Conservation (phyloP, 2,113 vertebrate genomes). For the Willisornis vidua region DNA sequence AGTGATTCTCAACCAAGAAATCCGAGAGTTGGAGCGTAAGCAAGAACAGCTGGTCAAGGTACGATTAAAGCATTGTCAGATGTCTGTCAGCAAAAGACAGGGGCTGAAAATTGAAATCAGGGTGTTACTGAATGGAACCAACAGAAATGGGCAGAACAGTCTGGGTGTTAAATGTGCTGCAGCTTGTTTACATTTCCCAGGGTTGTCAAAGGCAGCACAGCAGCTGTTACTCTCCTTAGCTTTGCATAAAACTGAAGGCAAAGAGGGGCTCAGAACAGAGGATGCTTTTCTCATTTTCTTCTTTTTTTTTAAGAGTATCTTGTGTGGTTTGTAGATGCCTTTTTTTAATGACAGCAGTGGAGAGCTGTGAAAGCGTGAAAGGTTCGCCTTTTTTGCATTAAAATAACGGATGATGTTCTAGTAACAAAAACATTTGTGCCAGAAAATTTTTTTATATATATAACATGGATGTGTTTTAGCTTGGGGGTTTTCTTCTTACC, state of each 20-base stretch:
- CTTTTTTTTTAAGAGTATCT: neutral
- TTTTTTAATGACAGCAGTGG: neutral
- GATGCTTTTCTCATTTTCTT: neutral
- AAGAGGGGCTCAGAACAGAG: neutral
- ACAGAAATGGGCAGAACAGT: neutral
- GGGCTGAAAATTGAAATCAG: neutral
- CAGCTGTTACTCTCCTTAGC: neutral
- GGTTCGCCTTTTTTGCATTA: neutral
- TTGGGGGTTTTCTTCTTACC: neutral
- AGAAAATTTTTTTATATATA: neutral
- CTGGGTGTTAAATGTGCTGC: accelerated
- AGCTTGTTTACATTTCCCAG: neutral
- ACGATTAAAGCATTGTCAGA: neutral
- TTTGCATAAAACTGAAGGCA: neutral
- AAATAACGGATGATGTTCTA: neutral
- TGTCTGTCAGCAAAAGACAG: neutral
- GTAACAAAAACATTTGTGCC: neutral
- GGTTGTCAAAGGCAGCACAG: neutral
- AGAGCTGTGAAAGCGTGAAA: neutral
- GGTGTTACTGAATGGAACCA: neutral
- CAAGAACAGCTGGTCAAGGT: conserved; percentile 94
- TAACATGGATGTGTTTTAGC: neutral
- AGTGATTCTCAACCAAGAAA: conserved; percentile 89
- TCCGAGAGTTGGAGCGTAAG: conserved; percentile 87
- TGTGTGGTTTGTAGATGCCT: neutral